These are phyloP conservation scores for Loris lydekkerianus DNA, from an alignment of 2,797 vertebrate species.

Conservation along the genomic window DNA sequence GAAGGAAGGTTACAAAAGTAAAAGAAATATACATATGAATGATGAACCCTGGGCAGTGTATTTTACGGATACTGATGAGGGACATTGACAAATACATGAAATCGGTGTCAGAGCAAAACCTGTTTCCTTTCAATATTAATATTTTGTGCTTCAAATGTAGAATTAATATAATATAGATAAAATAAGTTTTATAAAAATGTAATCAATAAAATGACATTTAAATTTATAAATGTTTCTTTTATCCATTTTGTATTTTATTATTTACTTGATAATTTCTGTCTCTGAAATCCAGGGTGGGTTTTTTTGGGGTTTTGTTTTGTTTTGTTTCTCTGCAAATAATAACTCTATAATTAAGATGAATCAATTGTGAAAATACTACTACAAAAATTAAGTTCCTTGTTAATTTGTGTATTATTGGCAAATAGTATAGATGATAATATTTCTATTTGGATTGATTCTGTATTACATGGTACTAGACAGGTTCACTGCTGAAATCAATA, in stretches of 20 bases:
- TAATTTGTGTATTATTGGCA: conserved; percentile 8
- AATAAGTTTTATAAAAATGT: neutral
- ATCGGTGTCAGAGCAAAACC: neutral
- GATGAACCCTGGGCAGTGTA: neutral
- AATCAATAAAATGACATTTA: conserved; percentile 28
- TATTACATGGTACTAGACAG: neutral
- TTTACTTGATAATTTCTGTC: conserved; percentile 6
- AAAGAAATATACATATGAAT: conserved; percentile 82
- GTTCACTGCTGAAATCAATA: neutral
- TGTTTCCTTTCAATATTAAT: neutral
- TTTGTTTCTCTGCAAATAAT: neutral
- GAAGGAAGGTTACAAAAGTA: conserved; percentile 77
- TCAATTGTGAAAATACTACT: neutral
- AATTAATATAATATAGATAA: neutral
- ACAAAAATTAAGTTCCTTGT: neutral
- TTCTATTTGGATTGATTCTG: conserved; percentile 8
- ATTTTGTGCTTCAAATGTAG: neutral
- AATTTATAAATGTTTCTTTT: neutral
- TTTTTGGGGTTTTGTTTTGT: neutral
- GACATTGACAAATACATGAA: conserved; percentile 60
- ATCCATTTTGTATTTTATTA: neutral
- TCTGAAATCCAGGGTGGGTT: neutral
- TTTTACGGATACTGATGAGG: conserved; percentile 52
- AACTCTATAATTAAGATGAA: neutral
- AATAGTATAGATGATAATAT: neutral